These are phyloP conservation scores for Craseonycteris thonglongyai DNA, from an alignment of 2,113 vertebrate genomes.

Conservation along the genomic window DNA sequence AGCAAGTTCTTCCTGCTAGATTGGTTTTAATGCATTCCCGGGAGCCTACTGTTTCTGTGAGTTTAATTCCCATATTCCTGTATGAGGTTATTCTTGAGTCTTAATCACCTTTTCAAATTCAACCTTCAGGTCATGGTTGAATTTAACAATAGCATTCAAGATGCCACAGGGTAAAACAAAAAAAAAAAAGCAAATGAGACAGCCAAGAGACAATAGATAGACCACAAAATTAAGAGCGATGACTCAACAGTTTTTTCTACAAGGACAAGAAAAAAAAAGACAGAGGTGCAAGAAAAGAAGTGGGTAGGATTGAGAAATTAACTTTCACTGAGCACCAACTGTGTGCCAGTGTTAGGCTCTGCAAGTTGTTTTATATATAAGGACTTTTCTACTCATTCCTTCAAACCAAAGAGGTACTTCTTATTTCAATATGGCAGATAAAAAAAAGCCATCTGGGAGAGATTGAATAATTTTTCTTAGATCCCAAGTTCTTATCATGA, in stretches of 20 bases:
- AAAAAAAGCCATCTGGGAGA: background rate
- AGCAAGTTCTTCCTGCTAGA: too few relatives aligned
- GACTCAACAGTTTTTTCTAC: background rate
- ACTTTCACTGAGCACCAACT: background rate
- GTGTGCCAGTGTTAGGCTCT: background rate
- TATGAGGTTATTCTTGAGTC: background rate
- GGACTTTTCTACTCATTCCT: background rate
- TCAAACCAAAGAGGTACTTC: background rate
- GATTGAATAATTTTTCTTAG: background rate
- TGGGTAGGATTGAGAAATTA: background rate
- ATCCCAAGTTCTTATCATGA: background rate
- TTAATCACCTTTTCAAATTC: slow-evolving; percentile 37
- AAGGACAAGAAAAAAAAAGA: background rate
- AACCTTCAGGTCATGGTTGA: background rate
- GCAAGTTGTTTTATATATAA: background rate
- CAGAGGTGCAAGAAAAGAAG: background rate
- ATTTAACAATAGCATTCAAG: background rate
- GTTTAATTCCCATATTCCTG: background rate
- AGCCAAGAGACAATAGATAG: background rate
- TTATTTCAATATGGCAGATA: background rate
- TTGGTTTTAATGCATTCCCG: slow-evolving; percentile 6
- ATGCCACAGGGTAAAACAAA: background rate
- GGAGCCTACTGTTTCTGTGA: background rate
- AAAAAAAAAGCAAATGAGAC: background rate
- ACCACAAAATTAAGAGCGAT: background rate